Conservation (phyloP, 2,888 invertebrate species). For the Brachypterus glaber region DNA sequence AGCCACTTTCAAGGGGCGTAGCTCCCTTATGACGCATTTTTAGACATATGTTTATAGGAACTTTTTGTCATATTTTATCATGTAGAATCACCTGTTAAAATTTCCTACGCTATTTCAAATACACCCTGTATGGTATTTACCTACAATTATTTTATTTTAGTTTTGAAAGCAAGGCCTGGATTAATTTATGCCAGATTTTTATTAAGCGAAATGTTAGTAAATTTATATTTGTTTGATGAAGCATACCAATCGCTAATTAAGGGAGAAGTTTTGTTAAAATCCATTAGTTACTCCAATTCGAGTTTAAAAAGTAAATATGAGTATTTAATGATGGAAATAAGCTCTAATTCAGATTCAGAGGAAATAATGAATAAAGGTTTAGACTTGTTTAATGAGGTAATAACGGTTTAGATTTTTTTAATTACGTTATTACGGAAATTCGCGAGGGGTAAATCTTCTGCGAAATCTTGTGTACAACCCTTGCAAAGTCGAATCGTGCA, state of each 20-base stretch:
- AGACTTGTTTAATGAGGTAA: slow-evolving; percentile 36
- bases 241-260: slow-evolving; percentile 39
- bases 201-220: slow-evolving; percentile 41
- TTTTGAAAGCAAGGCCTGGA: slow-evolving; percentile 39
- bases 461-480: no score
- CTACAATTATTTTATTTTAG: no score
- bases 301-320: slow-evolving; percentile 30
- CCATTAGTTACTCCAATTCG: slow-evolving; percentile 28
- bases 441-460: no score
- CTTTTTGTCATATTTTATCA: no score
- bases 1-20: no score
- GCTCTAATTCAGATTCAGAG: slow-evolving; percentile 39
- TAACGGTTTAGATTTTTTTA: slow-evolving; percentile 6
- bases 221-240: slow-evolving; percentile 45
- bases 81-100: no score
- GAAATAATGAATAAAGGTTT: slow-evolving; percentile 42
- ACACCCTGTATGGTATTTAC: no score
- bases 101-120: no score
- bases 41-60: no score
- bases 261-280: slow-evolving; percentile 35
- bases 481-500: no score
- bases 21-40: no score
- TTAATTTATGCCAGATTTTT: slow-evolving; percentile 43
- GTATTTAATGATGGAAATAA: slow-evolving; percentile 36
- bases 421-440: no score